Conservation (phyloP, 2,888 invertebrate genomes). For the Elysia crispata region DNA sequence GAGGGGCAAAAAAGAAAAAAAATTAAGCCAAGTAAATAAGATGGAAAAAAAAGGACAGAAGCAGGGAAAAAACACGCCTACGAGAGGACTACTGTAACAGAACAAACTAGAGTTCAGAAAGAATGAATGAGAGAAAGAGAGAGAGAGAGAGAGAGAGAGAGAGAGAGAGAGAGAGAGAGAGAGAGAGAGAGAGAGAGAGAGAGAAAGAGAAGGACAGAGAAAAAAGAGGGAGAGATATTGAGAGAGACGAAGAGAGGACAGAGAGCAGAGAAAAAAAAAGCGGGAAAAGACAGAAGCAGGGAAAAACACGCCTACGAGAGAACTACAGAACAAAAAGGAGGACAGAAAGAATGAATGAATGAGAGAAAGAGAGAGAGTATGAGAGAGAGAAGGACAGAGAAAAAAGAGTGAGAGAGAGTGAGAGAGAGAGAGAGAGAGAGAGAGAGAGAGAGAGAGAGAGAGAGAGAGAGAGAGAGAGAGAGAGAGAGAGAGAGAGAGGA, state of each 20-base stretch:
- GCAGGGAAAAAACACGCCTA: not conserved
- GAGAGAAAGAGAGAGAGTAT: conserved; percentile 12
- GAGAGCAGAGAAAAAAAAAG: not conserved
- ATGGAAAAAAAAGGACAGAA: too few relatives aligned
- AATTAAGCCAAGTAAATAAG: too few relatives aligned
- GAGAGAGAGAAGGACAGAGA: conserved; percentile 6
- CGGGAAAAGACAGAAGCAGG: not conserved
- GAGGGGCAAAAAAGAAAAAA: too few relatives aligned
- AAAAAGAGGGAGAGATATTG: conserved; percentile 19
- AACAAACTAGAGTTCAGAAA: not conserved
- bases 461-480: conserved; percentile 22
- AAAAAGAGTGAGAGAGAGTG: conserved; percentile 11
- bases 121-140: conserved; percentile 16
- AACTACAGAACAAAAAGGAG: conserved; percentile 6
- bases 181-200: conserved; percentile 17
- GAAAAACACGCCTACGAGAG: not conserved
- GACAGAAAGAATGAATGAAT: conserved; percentile 11
- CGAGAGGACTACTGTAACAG: not conserved
- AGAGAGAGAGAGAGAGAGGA: conserved; percentile 20
- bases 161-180: conserved; percentile 21
- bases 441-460: conserved; percentile 21
- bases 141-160: conserved; percentile 23
- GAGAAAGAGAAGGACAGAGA: conserved; percentile 18
- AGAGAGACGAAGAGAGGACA: not conserved
- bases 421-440: conserved; percentile 16